Base-by-base conservation (phyloP, 1,140 invertebrate genomes). In the Bombus sylvicola region DNA sequence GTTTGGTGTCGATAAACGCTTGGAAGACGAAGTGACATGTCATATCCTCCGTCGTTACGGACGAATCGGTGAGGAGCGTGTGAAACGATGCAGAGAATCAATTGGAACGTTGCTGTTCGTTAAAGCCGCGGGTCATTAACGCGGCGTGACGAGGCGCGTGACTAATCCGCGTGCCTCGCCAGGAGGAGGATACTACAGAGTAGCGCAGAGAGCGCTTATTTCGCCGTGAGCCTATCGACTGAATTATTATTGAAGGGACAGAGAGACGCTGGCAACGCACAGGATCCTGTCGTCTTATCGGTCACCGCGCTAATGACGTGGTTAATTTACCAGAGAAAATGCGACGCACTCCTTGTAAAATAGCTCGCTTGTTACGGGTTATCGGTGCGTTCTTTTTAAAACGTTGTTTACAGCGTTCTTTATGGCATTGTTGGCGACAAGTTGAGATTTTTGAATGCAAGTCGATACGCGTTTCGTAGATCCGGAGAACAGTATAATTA, bases 81-180 rank as follows among this genome's bases (percentile, higher is more conserved):
- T 74, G 83, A 78, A 85, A 85, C 83, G 77, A 85, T 22, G 71
- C 71, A 37, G 57, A 37, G 43, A 81, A 81, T 86, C 79, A 86
- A 86, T 86, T 86, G 81, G 79, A 81, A 47, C 31, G 79, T 41
- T 81, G 83, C 59, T 59, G 77, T 81, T 81, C 78, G 78, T 81
- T 81, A 86, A 86, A 73, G 28, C 18, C 43, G 71, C 66, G 43
- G 71, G 59, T 86, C 84, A 64, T 86, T 86, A 86, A 81, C 84
- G 47, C 47, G 80, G 43, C 62, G 28, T 79, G 68, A n/a, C 28
- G 57, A 80, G 22, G 13, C 83, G 66, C 83, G 68, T 80, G 83
- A 80, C 76, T 69, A 79, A 84, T 84, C 47, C 76, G 13, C 62
- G n/a, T 12, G 10, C 37, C 41, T 62, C 59, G 59, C 57, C 57